Evolutionary conservation across 2,888 invertebrate species (phyloP).

Genomic region (Cancer borealis): DNA sequence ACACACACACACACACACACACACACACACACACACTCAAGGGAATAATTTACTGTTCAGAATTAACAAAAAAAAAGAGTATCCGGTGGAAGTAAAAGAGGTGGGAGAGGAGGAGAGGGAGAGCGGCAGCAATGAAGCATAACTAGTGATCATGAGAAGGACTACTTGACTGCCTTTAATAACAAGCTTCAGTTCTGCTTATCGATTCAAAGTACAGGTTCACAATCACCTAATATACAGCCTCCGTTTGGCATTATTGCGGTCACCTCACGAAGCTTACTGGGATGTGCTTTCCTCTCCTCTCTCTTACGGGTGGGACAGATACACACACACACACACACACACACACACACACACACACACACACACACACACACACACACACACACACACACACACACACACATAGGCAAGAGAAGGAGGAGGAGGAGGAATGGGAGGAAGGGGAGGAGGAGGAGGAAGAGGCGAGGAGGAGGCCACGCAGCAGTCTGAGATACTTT

Average conservation of each 20-base stretch:
- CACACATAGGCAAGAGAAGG: neutral
- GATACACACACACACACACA: no score
- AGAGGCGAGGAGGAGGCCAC: neutral
- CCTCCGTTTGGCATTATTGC: neutral
- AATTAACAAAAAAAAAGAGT: neutral
- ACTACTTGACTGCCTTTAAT: neutral
- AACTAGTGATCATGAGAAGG: constrained; percentile 10
- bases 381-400: no score
- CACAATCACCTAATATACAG: neutral
- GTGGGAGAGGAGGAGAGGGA: neutral
- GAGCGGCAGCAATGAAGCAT: constrained; percentile 2
- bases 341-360: no score
- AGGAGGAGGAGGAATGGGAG: neutral
- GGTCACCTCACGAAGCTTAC: neutral
- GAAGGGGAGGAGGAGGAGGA: neutral
- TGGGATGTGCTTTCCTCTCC: neutral
- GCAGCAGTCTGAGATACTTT: constrained; percentile 35
- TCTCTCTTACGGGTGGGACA: neutral
- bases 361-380: no score
- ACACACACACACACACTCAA: constrained; percentile 45
- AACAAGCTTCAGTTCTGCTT: neutral
- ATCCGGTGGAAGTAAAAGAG: neutral
- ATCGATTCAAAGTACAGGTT: neutral
- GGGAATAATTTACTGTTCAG: neutral
- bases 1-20: constrained; percentile 48